Base-by-base conservation (phyloP, 2,797 vertebrate species). In the Xiphophorus birchmanni region DNA sequence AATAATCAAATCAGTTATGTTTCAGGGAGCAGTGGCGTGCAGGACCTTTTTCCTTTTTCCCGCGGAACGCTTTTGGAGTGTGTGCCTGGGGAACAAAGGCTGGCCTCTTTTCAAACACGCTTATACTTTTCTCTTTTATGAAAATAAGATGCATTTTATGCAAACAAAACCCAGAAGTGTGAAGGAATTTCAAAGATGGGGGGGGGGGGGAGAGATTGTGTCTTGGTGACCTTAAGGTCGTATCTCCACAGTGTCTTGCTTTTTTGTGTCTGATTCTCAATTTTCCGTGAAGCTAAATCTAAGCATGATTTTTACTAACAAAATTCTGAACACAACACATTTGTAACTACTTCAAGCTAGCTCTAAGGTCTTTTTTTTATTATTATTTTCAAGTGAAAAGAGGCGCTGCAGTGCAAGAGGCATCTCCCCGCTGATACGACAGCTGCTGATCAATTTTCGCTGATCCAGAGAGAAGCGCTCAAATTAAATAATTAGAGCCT, bases 1-100 rank as follows among this genome's bases (percentile, higher is more conserved):
- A 95, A 95, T 95, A 95, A 95, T 95, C 91, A 92, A 93, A 94
- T 95, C 91, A 95, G 95, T 92, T 89, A 94, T 94, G 94, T 94
- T 94, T 92, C 92, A 95, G 84, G 81, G 94, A 95, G 93, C 94
- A 95, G 92, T 93, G 88, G 90, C 65, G 82, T 80, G 84, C 84
- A 12, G 78, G 83, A 85, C 84, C 85, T 84, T 73, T 29, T 92
- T 81, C 89, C 84, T 84, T 86, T 75, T 42, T 92, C 80, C 89
- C 86, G 87, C 93, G 91, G 88, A 86, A 88, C 11, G 82, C 72
- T 88, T 93, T 92, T 90, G 23, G 50, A 52, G 90, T 93, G 89
- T 83, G 76, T 56, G 90, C 82, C 87, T 84, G 90, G 85, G 90
- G 80, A 87, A 93, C 91, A 89, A 93, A 93, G 81, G 87, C 89